Evolutionary conservation across 1,140 invertebrate species (phyloP).

Genomic region (Nasonia giraulti): DNA sequence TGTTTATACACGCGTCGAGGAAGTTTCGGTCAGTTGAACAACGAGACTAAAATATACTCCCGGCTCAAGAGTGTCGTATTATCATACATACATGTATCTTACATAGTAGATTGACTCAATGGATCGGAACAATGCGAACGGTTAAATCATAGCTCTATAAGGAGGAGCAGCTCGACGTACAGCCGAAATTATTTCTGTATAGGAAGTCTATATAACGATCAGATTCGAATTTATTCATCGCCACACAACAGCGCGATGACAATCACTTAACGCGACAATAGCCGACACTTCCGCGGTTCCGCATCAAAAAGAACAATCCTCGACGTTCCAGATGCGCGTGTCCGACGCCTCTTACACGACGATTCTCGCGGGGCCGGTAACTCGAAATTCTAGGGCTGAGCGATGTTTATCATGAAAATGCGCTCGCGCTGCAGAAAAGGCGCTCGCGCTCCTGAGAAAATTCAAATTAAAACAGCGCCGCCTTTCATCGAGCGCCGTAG

Average conservation of each 20-base stretch:
- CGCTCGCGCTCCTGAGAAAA: conserved; percentile 3
- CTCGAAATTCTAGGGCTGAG: neutral
- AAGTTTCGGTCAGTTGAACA: conserved; percentile 6
- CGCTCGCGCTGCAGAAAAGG: neutral
- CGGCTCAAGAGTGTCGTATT: neutral
- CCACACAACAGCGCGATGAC: neutral
- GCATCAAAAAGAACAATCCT: too few species aligned
- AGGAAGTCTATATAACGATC: neutral
- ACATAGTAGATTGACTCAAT: neutral
- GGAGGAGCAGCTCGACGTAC: neutral
- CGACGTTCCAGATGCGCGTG: too few species aligned
- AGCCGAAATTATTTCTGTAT: neutral
- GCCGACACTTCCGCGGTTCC: neutral
- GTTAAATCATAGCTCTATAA: neutral
- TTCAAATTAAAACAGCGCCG: conserved; percentile 28
- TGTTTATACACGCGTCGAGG: neutral
- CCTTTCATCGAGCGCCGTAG: conserved; percentile 33
- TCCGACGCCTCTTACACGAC: too few species aligned
- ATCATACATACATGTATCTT: neutral
- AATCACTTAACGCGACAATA: neutral
- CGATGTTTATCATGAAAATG: conserved; percentile 28
- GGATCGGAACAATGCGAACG: neutral
- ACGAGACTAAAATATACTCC: conserved; percentile 4
- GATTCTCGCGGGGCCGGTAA: conserved; percentile 5
- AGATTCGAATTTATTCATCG: neutral